Evolutionary conservation across 2,888 invertebrate species (phyloP).

Genomic region (Brassicogethes aeneus): DNA sequence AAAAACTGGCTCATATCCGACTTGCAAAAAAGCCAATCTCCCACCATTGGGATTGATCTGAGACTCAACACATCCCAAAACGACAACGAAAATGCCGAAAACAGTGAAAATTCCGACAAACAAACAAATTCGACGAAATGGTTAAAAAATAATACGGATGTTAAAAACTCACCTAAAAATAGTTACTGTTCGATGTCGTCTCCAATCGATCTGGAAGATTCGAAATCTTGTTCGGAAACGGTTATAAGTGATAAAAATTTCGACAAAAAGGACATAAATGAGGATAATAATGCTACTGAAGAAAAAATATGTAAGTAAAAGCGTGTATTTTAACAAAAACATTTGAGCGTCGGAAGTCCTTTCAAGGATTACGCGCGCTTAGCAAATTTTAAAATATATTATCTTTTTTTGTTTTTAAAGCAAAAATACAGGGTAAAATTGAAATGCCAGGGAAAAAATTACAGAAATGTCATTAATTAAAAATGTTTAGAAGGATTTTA

Average conservation of each 20-base stretch:
- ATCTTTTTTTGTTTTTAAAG: no score
- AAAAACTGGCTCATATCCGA: constrained; percentile 41
- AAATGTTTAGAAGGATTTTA: no score
- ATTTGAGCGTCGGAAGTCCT: no score
- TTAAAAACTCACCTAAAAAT: constrained; percentile 27
- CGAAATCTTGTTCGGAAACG: constrained; percentile 33
- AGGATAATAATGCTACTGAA: constrained; percentile 24
- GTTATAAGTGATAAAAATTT: constrained; percentile 27
- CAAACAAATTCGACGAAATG: constrained; percentile 20
- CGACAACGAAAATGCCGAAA: neutral
- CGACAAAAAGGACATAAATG: constrained; percentile 21
- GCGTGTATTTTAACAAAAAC: no score
- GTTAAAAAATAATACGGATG: constrained; percentile 24
- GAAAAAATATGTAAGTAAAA: constrained; percentile 28
- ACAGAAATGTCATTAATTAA: no score
- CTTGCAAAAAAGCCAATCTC: constrained; percentile 24
- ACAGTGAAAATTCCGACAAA: constrained; percentile 9
- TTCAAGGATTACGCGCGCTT: no score
- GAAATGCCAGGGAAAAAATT: no score
- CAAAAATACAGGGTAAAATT: no score
- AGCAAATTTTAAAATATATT: no score
- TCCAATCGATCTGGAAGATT: constrained; percentile 35
- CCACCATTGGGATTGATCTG: constrained; percentile 32
- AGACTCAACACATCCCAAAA: constrained; percentile 21
- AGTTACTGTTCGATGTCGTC: constrained; percentile 25